Conservation (phyloP, 1,140 invertebrate species). For the Drosophila murphyi region DNA sequence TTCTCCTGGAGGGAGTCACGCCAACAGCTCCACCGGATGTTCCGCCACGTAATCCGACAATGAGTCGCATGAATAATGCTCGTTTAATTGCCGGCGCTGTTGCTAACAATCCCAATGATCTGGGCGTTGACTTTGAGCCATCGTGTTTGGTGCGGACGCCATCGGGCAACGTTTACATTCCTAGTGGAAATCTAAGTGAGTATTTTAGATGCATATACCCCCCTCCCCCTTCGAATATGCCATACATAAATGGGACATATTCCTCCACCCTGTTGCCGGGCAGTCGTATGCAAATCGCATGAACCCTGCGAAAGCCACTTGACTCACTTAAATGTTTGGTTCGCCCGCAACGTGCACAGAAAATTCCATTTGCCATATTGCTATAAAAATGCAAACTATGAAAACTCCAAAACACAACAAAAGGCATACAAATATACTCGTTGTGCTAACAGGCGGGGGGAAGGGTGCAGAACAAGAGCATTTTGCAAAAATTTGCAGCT, state of each 20-base stretch:
- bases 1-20: conserved; percentile 92
- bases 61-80: conserved; percentile 92
- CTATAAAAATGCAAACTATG: conserved; percentile 73
- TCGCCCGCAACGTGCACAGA: conserved; percentile 45
- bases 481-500: conserved; percentile 76
- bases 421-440: conserved; percentile 1
- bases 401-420: conserved; percentile 22
- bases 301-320: conserved; percentile 59
- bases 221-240: too few relatives aligned
- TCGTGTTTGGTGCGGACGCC: conserved; percentile 95
- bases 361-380: conserved; percentile 77
- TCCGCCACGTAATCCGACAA: conserved; percentile 93
- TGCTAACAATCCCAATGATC: conserved; percentile 88
- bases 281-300: conserved; percentile 66
- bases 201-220: conserved; percentile 45
- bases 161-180: conserved; percentile 96
- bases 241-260: too few relatives aligned
- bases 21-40: conserved; percentile 93
- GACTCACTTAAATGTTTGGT: conserved; percentile 76
- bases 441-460: neutral
- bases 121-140: conserved; percentile 93
- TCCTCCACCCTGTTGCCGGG: neutral
- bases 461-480: conserved; percentile 15
- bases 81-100: conserved; percentile 88
- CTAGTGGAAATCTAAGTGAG: conserved; percentile 90